These are phyloP conservation scores for Cancer borealis DNA, from an alignment of 2,888 invertebrate genomes.

Conservation along the genomic window DNA sequence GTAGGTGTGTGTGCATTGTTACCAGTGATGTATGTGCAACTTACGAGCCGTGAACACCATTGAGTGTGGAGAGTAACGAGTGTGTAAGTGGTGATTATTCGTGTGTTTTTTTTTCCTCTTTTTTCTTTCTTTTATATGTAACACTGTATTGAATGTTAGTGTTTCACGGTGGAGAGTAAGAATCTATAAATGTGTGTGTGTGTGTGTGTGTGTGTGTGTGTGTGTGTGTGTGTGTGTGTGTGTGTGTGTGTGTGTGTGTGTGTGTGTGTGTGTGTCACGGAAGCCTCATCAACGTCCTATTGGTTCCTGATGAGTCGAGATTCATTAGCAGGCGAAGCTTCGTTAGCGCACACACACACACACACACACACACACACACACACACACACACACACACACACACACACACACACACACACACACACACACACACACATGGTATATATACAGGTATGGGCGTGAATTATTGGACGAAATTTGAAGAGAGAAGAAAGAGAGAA, in stretches of 20 bases:
- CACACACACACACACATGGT: constrained; percentile 24
- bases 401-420: constrained; percentile 16
- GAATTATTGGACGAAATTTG: neutral
- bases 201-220: constrained; percentile 24
- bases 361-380: constrained; percentile 16
- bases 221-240: constrained; percentile 46
- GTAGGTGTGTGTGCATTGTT: constrained; percentile 14
- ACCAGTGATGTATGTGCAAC: too few species aligned
- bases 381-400: neutral
- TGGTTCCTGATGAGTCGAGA: neutral
- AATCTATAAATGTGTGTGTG: constrained; percentile 8
- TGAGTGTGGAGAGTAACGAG: too few species aligned
- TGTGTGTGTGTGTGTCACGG: neutral
- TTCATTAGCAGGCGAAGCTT: neutral
- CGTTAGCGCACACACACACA: neutral
- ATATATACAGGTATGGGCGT: neutral
- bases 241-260: constrained; percentile 12
- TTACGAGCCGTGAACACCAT: too few species aligned
- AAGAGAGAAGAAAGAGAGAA: neutral
- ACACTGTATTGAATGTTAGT: neutral
- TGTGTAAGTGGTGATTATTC: too few species aligned
- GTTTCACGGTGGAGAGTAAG: neutral
- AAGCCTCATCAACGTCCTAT: neutral
- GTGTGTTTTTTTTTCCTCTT: too few species aligned
- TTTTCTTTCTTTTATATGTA: neutral